Conservation (phyloP, 1,140 invertebrate species). For the Neelides sp. region DNA sequence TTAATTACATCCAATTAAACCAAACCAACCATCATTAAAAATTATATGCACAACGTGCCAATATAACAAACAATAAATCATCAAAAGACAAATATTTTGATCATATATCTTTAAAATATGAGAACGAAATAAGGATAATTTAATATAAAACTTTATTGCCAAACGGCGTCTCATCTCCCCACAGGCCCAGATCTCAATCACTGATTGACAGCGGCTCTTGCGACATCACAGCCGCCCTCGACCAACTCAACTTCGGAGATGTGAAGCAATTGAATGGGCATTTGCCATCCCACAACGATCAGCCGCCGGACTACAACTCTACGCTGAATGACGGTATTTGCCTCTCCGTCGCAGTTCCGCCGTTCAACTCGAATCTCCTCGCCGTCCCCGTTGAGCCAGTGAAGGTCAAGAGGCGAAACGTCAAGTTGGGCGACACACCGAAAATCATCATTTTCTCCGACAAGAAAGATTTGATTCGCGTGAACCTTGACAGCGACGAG, state of each 20-base stretch:
- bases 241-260: slow-evolving; percentile 64
- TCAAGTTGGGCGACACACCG: slow-evolving; percentile 23
- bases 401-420: slow-evolving; percentile 10
- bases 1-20: no score
- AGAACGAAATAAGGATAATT: no score
- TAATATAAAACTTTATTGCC: no score
- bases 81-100: no score
- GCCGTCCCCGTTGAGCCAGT: slow-evolving; percentile 24
- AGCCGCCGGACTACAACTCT: slow-evolving; percentile 31
- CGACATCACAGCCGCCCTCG: slow-evolving; percentile 53
- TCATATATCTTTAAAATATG: no score
- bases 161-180: no score
- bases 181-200: slow-evolving; percentile 41
- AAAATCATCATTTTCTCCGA: slow-evolving; percentile 29
- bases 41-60: no score
- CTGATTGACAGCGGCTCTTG: not conserved
- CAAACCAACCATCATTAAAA: no score
- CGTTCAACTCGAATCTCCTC: slow-evolving; percentile 22
- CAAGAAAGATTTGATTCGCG: slow-evolving; percentile 26
- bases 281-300: no score
- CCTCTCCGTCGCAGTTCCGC: not conserved
- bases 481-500: slow-evolving; percentile 26
- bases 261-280: slow-evolving; percentile 48
- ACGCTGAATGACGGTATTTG: slow-evolving; percentile 33
- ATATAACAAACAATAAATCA: no score